Percentiles rank a stretch among this genome's conserved stretches.
Conservation (phyloP, 1,140 invertebrate genomes). For the Elysia chlorotica region DNA sequence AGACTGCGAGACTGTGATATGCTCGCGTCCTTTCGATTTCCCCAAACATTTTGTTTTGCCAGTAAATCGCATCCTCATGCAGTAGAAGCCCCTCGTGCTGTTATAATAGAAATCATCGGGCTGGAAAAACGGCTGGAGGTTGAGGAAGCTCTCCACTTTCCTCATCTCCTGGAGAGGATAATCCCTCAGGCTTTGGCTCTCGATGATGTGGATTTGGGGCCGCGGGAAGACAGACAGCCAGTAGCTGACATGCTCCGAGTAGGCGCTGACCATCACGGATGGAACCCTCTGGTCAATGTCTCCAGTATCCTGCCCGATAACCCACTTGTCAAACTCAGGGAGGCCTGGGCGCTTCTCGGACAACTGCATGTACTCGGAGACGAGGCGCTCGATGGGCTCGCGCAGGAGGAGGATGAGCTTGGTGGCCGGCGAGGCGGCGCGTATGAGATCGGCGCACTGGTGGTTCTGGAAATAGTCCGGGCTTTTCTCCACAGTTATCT, state of each 20-base stretch:
- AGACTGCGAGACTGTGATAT: neutral
- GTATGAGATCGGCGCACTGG: neutral
- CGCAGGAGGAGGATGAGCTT: slow-evolving; percentile 11
- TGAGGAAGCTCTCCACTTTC: slow-evolving; percentile 8
- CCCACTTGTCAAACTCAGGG: slow-evolving; percentile 10
- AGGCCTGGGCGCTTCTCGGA: neutral
- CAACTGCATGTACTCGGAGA: slow-evolving; percentile 22
- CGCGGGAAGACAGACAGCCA: slow-evolving; percentile 7
- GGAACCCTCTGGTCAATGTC: neutral
- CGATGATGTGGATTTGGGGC: slow-evolving; percentile 11
- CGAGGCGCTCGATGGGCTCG: slow-evolving; percentile 17
- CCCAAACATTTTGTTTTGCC: slow-evolving; percentile 15
- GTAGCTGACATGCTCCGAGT: neutral
- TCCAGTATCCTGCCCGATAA: neutral
- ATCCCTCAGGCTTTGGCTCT: neutral
- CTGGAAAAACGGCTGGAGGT: slow-evolving; percentile 1
- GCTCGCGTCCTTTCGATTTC: neutral
- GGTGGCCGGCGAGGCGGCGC: neutral
- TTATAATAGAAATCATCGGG: slow-evolving; percentile 8
- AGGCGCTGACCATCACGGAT: slow-evolving; percentile 1
- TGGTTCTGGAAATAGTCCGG: slow-evolving; percentile 13
- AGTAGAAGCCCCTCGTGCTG: slow-evolving; percentile 4
- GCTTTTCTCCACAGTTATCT: slow-evolving; percentile 21
- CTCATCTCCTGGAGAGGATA: slow-evolving; percentile 1
- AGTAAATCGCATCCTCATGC: neutral